phyloP scores from a whole-genome alignment of 2,113 vertebrate species.

The Rhegmatorhina hoffmannsi region DNA sequence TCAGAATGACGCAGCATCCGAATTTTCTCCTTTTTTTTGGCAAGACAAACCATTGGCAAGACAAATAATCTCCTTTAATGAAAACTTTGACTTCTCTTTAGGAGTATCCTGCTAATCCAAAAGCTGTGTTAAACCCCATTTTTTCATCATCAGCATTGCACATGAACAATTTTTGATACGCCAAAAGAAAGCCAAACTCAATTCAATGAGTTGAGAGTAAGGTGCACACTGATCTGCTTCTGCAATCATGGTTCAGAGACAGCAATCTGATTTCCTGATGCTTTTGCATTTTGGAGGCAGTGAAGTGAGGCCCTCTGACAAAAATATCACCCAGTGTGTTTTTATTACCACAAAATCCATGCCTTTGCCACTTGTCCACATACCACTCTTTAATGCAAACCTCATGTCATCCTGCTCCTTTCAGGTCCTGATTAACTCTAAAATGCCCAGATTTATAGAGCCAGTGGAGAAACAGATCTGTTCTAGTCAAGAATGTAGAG shows the following conservation, averaged over 20 bases:
- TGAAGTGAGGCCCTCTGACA: conserved; percentile 65
- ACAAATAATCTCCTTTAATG: background rate
- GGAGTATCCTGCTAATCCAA: background rate
- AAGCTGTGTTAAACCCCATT: background rate
- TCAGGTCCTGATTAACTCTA: conserved; percentile 74
- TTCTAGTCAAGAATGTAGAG: conserved; percentile 43
- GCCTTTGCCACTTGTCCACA: conserved; percentile 78
- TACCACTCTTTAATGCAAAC: conserved; percentile 79
- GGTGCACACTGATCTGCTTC: conserved; percentile 30
- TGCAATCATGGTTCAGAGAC: conserved; percentile 18
- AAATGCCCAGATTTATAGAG: conserved; percentile 58
- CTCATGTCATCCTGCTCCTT: conserved; percentile 74
- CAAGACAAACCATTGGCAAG: background rate
- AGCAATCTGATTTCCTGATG: conserved; percentile 24
- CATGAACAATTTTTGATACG: background rate
- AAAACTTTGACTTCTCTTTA: background rate
- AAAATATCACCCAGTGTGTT: conserved; percentile 75
- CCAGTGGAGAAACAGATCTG: conserved; percentile 46
- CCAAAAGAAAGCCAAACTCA: background rate
- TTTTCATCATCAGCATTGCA: background rate
- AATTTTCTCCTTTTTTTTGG: background rate
- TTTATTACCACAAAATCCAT: conserved; percentile 78
- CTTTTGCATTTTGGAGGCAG: conserved; percentile 52
- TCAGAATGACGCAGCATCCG: background rate
- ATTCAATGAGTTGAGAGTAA: conserved; percentile 9